Conservation (phyloP, 2,113 vertebrate genomes). For the Phodopus roborovskii region DNA sequence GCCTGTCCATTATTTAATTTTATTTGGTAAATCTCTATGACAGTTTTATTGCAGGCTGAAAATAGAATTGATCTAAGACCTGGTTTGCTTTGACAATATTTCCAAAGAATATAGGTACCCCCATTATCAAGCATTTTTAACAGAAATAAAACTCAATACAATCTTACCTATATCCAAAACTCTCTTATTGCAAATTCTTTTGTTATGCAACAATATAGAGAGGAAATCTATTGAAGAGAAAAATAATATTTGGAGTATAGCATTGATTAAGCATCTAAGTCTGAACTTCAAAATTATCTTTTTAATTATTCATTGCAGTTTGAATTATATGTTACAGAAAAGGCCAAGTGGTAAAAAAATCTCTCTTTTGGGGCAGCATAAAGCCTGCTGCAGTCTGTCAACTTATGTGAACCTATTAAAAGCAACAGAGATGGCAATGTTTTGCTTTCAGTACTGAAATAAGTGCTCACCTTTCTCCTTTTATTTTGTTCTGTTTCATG, state of each 20-base stretch:
- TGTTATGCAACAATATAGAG: background rate
- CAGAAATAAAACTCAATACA: constrained; percentile 60
- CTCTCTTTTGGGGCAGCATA: background rate
- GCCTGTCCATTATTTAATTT: constrained; percentile 55
- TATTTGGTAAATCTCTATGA: constrained; percentile 71
- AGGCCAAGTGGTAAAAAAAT: background rate
- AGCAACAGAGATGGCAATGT: background rate
- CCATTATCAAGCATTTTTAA: constrained; percentile 55
- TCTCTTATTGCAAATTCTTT: background rate
- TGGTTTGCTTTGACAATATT: constrained; percentile 38
- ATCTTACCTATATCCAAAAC: background rate
- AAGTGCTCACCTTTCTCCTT: background rate
- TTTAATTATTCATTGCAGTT: constrained; percentile 21
- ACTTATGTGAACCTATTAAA: background rate
- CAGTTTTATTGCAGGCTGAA: constrained; percentile 78
- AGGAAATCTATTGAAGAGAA: background rate
- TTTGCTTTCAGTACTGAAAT: background rate
- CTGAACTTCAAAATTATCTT: constrained; percentile 32
- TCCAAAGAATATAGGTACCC: constrained; percentile 34
- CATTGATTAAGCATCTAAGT: background rate
- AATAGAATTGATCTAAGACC: constrained; percentile 10
- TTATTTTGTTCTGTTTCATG: background rate
- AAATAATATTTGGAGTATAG: background rate
- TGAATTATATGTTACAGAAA: background rate
- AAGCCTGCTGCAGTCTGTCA: background rate